These are phyloP conservation scores for Kobus ellipsiprymnus DNA, from an alignment of 2,113 vertebrate species.

Conservation along the genomic window DNA sequence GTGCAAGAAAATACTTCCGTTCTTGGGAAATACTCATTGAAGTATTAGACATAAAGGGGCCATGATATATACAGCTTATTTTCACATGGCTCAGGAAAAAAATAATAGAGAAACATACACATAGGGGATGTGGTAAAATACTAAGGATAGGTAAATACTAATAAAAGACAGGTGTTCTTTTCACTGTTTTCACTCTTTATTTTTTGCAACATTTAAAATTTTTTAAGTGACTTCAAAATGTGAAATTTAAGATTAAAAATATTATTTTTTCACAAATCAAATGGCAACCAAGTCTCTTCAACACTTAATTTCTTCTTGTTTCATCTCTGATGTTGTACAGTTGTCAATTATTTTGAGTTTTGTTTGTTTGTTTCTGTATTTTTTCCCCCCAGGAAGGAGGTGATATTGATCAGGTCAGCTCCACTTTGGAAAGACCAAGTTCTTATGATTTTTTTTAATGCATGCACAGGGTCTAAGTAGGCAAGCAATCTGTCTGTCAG, in stretches of 20 bases:
- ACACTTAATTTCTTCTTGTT: neutral
- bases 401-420: slow-evolving; percentile 18
- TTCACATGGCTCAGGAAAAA: neutral
- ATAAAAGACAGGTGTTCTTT: neutral
- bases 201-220: neutral
- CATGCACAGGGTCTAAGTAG: neutral
- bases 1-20: neutral
- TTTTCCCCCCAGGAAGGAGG: neutral
- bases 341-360: neutral
- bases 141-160: neutral
- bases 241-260: neutral
- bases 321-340: neutral
- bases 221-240: neutral
- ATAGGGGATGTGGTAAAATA: neutral
- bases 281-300: neutral
- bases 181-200: neutral
- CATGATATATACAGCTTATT: neutral
- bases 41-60: neutral
- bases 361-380: neutral
- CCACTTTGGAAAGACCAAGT: slow-evolving; percentile 53
- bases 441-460: neutral
- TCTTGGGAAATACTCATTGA: neutral
- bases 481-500: slow-evolving; percentile 66
- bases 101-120: neutral
- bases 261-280: neutral